Base-by-base conservation (phyloP, 92 coral and sea anemone species). In the Siderastrea siderea region DNA sequence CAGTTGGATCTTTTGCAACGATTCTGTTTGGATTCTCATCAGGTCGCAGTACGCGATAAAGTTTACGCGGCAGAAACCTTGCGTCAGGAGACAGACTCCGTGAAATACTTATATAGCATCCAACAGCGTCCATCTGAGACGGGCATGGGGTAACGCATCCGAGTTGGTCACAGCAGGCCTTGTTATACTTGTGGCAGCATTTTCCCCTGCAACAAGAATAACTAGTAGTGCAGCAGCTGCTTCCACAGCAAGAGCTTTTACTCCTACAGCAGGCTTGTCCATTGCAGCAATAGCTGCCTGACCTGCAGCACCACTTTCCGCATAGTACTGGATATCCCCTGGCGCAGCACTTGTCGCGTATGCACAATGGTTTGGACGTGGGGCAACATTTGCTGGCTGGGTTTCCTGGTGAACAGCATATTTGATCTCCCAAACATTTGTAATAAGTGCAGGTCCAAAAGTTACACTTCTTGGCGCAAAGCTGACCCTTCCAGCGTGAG, bases 401-500 rank as follows among this genome's bases (percentile, higher is more conserved):
- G 16, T 7, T 61, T 0, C 66, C 66, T 13, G 19, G 13, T 3
- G 4, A 2, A 61, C 66, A 61, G 66, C 66, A 61, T 61, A 61
- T 61, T 61, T 61, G 66, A 61, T 61, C 66, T 61, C 66, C 66
- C 6, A 61, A 38, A 26, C 66, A 61, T 61, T 61, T 61, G 66
- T 61, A 61, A 61, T 17, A 13, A 61, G 66, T 61, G 66, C 66
- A 61, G 3, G 66, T 61, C 66, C 66, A 61, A 61, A 61, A 61
- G 66, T 6, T 6, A 26, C 66, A 61, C 66, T 61, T 61, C 16
- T 15, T 61, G 66, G 66, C 26, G 66, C 66, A 61, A 26, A 61
- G 13, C 66, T 61, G 66, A 16, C 66, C 66, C 16, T 61, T 61
- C 66, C 66, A 61, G 66, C 66, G 66, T 1, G 16, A 26, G 16